phyloP scores from a whole-genome alignment of 2,888 invertebrate species.

The Zele albiditarsus region DNA sequence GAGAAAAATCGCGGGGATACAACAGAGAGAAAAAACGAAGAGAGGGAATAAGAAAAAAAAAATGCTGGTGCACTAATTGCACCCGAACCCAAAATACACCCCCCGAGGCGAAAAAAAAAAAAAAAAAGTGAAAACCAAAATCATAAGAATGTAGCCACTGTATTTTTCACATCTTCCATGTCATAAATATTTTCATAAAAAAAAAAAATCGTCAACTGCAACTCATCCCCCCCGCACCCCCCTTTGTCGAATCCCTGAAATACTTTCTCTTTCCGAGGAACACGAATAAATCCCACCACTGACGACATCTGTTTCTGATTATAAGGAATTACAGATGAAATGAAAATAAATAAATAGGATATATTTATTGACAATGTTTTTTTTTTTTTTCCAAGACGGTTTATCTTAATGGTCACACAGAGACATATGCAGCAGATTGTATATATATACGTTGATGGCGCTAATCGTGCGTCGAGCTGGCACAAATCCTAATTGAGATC shows the following conservation, averaged over 20 bases:
- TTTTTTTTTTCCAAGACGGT: neutral
- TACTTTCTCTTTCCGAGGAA: neutral
- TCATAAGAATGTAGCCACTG: neutral
- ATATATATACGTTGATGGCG: conserved; percentile 23
- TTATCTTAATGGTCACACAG: conserved; percentile 21
- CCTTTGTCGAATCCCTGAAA: neutral
- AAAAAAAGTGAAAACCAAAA: conserved; percentile 4
- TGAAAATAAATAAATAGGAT: neutral
- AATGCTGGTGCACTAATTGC: conserved; percentile 30
- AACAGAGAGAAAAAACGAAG: conserved; percentile 22
- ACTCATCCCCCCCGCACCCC: neutral
- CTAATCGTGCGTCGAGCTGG: conserved; percentile 43
- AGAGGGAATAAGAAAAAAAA: neutral
- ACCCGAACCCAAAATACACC: neutral
- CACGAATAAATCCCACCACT: neutral
- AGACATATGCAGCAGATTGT: neutral
- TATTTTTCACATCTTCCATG: neutral
- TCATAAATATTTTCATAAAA: neutral
- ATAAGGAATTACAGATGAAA: neutral
- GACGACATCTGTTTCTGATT: neutral
- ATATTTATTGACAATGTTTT: neutral
- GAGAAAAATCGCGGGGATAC: neutral
- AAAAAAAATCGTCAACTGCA: conserved; percentile 6
- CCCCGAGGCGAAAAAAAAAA: neutral
- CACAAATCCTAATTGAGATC: conserved; percentile 43